Conservation (phyloP, 2,888 invertebrate species). For the Myathropa florea region DNA sequence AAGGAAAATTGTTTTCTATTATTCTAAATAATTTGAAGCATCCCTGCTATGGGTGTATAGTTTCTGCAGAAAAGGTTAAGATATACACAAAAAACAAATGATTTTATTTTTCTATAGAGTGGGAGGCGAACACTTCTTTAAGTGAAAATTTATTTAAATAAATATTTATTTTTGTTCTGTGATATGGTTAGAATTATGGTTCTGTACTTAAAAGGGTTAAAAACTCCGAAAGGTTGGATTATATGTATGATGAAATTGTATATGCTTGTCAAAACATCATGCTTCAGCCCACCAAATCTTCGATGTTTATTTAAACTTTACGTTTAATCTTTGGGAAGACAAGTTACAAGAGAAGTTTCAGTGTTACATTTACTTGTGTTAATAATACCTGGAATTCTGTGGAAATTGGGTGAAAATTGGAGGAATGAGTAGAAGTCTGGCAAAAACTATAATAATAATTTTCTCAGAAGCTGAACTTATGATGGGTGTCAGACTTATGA, state of each 20-base stretch:
- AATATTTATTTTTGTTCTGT: background rate
- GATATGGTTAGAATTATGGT: background rate
- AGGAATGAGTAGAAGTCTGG: too few species aligned
- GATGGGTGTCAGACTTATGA: background rate
- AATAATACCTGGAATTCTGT: conserved; percentile 23
- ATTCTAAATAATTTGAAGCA: conserved; percentile 40
- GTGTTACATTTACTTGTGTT: too few species aligned
- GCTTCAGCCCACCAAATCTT: background rate
- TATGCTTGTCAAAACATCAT: background rate
- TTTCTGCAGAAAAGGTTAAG: background rate
- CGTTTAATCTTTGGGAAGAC: background rate
- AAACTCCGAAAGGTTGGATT: too few species aligned
- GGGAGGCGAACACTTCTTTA: background rate
- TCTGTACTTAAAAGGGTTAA: background rate
- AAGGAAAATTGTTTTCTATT: conserved; percentile 32
- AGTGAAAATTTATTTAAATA: background rate
- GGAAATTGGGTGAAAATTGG: background rate
- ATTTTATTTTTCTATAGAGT: background rate
- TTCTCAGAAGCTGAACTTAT: background rate
- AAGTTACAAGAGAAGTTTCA: too few species aligned
- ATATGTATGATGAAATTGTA: too few species aligned
- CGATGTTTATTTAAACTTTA: background rate
- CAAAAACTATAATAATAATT: background rate
- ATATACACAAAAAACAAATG: background rate
- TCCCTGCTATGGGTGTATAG: background rate